Evolutionary conservation across 2,113 vertebrate species (phyloP).

Genomic region (Emydocephalus ijimae): DNA sequence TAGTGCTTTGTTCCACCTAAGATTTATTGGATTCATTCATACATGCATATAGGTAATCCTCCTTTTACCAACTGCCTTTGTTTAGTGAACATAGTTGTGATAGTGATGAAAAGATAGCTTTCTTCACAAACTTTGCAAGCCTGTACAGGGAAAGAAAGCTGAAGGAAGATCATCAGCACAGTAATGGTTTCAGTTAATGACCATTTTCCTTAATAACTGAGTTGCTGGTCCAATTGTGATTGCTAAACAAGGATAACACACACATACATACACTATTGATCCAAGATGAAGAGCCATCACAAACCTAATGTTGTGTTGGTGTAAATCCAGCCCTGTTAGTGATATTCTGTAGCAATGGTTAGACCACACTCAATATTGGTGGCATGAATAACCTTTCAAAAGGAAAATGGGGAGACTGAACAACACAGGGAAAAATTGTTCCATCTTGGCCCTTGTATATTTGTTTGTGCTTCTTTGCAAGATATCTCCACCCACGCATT

Average conservation of each 20-base stretch:
- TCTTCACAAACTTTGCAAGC: background rate
- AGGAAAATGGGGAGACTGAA: background rate
- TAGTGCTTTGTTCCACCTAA: background rate
- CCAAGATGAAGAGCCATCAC: background rate
- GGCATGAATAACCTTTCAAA: background rate
- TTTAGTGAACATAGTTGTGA: background rate
- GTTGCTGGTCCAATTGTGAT: background rate
- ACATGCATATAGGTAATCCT: background rate
- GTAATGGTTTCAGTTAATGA: background rate
- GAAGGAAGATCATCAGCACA: background rate
- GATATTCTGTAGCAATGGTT: background rate
- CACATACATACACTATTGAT: background rate
- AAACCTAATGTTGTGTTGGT: background rate
- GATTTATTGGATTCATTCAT: background rate
- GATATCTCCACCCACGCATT: too few species aligned
- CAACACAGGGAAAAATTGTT: background rate
- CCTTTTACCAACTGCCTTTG: background rate
- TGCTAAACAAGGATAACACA: background rate
- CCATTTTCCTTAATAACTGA: background rate
- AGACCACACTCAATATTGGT: background rate
- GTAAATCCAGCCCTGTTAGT: background rate
- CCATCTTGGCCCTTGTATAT: background rate
- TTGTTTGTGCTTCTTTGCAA: background rate
- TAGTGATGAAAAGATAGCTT: background rate
- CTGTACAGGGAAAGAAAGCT: background rate